A percentile compares a stretch with the other conserved stretches of the same genome.
Conservation (phyloP, 1,140 invertebrate genomes). For the Aphidius gifuensis region DNA sequence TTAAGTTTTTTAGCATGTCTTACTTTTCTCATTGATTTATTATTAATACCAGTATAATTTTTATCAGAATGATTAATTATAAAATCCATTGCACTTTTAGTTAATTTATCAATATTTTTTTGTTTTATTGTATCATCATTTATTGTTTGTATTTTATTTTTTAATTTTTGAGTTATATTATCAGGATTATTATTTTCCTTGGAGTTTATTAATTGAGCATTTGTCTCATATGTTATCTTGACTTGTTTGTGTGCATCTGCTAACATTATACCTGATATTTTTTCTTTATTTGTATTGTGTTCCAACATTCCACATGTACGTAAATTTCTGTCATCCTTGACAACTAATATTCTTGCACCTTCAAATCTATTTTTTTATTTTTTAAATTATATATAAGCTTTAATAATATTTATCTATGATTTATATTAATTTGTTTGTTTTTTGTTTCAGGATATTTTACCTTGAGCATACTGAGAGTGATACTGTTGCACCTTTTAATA, state of each 20-base stretch:
- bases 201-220: constrained; percentile 51
- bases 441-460: constrained; percentile 40
- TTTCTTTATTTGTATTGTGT: constrained; percentile 63
- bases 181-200: constrained; percentile 25
- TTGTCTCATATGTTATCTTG: constrained; percentile 66
- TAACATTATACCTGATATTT: constrained; percentile 47
- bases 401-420: not conserved
- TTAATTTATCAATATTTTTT: not conserved
- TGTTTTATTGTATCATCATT: constrained; percentile 5
- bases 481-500: constrained; percentile 72
- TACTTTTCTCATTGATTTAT: constrained; percentile 21
- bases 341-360: constrained; percentile 74
- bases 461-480: constrained; percentile 76
- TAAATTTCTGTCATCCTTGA: constrained; percentile 72
- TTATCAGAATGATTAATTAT: no score
- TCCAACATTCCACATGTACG: constrained; percentile 74
- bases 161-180: not conserved
- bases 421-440: not conserved
- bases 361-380: constrained; percentile 51
- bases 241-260: constrained; percentile 64
- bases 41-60: no score
- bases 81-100: no score
- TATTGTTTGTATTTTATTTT: not conserved
- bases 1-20: constrained; percentile 30
- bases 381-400: constrained; percentile 3